Conservation (phyloP, 2,113 vertebrate species). For the Takifugu bimaculatus region DNA sequence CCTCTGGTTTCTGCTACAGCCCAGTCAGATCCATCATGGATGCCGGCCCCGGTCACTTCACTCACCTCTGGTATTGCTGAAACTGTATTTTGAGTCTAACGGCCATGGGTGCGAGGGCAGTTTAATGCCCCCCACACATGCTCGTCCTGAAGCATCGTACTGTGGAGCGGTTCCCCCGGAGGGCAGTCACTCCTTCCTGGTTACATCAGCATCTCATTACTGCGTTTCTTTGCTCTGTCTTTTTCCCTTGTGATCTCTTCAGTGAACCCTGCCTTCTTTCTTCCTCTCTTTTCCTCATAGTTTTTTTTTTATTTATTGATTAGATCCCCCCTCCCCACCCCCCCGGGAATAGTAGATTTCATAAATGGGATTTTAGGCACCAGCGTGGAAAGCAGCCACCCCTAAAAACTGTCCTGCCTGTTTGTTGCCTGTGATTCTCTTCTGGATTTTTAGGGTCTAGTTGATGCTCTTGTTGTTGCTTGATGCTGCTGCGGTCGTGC, state of each 20-base stretch:
- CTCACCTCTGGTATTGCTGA: too few species aligned
- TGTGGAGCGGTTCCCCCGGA: conserved; percentile 52
- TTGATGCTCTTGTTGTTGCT: conserved; percentile 6
- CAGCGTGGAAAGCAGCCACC: too few species aligned
- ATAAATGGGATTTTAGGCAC: too few species aligned
- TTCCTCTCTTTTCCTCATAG: background rate
- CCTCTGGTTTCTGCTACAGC: too few species aligned
- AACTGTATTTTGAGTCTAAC: too few species aligned
- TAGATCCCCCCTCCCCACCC: background rate
- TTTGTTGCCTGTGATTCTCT: conserved; percentile 1
- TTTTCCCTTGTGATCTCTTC: conserved; percentile 28
- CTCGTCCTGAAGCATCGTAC: conserved; percentile 32
- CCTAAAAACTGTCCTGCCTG: too few species aligned
- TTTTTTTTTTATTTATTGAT: background rate
- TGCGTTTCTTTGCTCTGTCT: conserved; percentile 38
- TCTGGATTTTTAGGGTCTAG: conserved; percentile 1
- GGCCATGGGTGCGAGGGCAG: conserved; percentile 34
- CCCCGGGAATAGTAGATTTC: background rate
- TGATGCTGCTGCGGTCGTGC: conserved; percentile 9
- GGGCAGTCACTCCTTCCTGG: conserved; percentile 61
- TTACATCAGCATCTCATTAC: conserved; percentile 69
- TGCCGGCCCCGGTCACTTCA: too few species aligned
- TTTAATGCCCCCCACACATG: conserved; percentile 31
- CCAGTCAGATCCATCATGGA: too few species aligned
- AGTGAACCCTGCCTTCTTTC: conserved; percentile 11